Evolutionary conservation across 2,797 vertebrate species (phyloP).

Genomic region (Poliocrania exsul): DNA sequence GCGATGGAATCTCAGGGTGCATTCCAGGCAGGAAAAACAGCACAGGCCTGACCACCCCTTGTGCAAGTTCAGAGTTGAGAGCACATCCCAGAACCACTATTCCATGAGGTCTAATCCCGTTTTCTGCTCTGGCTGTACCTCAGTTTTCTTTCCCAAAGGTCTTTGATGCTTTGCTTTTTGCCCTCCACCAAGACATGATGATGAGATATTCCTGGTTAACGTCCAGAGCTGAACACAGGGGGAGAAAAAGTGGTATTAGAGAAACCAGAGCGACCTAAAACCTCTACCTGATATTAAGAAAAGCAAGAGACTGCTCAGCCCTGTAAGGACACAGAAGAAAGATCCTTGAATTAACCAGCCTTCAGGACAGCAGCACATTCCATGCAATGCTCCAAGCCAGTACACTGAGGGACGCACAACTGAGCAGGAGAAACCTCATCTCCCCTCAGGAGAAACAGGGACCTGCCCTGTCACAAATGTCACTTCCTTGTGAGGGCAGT

Average conservation of each 20-base stretch:
- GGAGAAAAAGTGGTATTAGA: background rate
- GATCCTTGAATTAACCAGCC: background rate
- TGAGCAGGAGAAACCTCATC: background rate
- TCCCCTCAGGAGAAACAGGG: background rate
- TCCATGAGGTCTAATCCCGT: background rate
- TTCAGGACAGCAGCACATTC: background rate
- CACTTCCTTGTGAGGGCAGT: background rate
- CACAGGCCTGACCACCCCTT: background rate
- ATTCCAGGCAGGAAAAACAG: accelerated
- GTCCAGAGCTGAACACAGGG: background rate
- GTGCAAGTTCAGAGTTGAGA: background rate
- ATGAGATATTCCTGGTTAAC: accelerated
- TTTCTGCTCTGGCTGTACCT: background rate
- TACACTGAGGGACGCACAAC: background rate
- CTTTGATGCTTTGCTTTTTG: background rate
- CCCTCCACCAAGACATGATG: background rate
- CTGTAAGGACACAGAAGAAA: background rate
- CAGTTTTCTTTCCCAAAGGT: background rate
- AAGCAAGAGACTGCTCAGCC: background rate
- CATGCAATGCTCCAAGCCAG: accelerated
- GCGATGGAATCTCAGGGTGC: background rate
- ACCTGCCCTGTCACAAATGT: too few relatives aligned
- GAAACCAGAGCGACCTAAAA: background rate
- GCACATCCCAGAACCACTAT: background rate
- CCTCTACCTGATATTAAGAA: background rate